These are phyloP conservation scores for Ammodramus savannarum DNA, from an alignment of 2,113 vertebrate genomes.

Conservation along the genomic window DNA sequence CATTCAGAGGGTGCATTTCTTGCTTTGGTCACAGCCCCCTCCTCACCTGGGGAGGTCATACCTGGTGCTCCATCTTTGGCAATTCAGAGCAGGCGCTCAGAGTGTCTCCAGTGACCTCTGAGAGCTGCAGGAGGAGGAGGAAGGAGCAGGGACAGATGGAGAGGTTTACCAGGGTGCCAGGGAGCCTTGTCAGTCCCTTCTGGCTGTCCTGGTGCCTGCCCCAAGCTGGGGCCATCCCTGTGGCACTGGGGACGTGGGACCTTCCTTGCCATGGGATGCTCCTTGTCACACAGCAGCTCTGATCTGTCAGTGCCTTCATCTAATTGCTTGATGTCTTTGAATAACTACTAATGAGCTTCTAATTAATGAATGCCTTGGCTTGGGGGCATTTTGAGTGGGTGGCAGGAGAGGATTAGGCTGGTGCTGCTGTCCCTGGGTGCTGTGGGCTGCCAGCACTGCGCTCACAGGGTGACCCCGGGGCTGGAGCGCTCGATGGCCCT, in stretches of 20 bases:
- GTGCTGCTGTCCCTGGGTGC: neutral
- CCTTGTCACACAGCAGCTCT: neutral
- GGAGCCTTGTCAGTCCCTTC: neutral
- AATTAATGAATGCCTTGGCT: conserved; percentile 47
- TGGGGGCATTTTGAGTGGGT: neutral
- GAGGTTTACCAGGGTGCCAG: neutral
- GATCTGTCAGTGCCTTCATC: neutral
- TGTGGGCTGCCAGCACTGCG: neutral
- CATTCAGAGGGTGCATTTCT: fast-evolving
- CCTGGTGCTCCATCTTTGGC: neutral
- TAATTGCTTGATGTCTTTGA: neutral
- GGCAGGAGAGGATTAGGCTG: neutral
- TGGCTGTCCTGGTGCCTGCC: neutral
- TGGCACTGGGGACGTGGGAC: fast-evolving
- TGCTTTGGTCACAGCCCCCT: neutral
- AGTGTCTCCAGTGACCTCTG: neutral
- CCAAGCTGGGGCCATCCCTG: fast-evolving
- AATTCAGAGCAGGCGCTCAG: neutral
- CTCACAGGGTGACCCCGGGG: fast-evolving
- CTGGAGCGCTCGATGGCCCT: fast-evolving
- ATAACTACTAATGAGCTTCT: conserved; percentile 63
- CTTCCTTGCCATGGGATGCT: neutral
- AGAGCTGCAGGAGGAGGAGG: neutral
- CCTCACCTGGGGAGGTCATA: neutral
- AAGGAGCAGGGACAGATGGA: neutral